These are phyloP conservation scores for Ischnura elegans DNA, from an alignment of 2,888 invertebrate species.

Conservation along the genomic window DNA sequence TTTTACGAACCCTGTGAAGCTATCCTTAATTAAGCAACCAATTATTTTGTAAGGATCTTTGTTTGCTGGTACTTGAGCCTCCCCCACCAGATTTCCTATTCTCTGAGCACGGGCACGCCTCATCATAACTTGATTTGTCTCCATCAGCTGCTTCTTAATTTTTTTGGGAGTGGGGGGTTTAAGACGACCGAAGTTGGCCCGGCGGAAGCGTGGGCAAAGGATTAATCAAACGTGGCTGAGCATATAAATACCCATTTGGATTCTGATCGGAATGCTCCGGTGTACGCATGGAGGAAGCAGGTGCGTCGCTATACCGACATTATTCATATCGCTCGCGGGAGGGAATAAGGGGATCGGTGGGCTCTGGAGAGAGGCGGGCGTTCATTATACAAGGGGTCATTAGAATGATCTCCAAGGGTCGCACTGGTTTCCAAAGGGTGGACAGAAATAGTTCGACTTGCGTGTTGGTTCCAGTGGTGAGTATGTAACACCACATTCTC, in stretches of 20 bases:
- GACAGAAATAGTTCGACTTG: not conserved
- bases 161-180: not conserved
- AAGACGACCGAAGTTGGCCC: not conserved
- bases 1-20: too few species aligned
- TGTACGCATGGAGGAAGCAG: not conserved
- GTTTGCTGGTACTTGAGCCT: too few species aligned
- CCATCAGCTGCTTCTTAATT: not conserved
- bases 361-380: not conserved
- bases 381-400: too few species aligned
- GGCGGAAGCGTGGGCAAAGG: not conserved
- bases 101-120: too few species aligned
- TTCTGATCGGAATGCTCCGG: not conserved
- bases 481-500: too few species aligned
- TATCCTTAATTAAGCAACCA: too few species aligned
- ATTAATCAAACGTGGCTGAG: not conserved
- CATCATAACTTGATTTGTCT: slow-evolving; percentile 15
- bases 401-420: not conserved
- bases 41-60: too few species aligned
- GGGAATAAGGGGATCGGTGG: too few species aligned
- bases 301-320: not conserved
- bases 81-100: not conserved
- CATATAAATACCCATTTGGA: not conserved
- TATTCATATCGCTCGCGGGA: not conserved
- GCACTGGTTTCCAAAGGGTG: not conserved
- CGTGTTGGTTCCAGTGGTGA: too few species aligned